Evolutionary conservation across 2,797 vertebrate genomes (phyloP).

Genomic region (Rhynchonycteris naso): DNA sequence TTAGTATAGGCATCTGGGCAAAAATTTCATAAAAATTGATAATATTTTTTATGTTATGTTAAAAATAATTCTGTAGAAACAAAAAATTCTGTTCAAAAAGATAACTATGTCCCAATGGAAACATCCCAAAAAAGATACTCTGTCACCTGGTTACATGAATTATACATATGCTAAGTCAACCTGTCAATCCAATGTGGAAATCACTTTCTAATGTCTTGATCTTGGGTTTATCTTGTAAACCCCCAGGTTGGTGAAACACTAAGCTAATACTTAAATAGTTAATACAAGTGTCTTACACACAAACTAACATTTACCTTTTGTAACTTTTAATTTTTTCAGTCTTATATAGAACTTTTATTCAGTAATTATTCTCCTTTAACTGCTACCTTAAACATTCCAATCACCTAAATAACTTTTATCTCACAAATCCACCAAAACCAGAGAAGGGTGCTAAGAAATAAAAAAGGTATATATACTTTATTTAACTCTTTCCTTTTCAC

Average conservation of each 20-base stretch:
- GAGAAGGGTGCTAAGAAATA: constrained; percentile 29
- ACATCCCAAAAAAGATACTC: neutral
- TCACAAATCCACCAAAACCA: constrained; percentile 38
- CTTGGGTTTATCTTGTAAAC: constrained; percentile 15
- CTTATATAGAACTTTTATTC: constrained; percentile 26
- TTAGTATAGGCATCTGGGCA: neutral
- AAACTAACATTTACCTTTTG: constrained; percentile 21
- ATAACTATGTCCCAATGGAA: neutral
- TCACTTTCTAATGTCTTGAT: constrained; percentile 30
- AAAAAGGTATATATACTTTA: neutral
- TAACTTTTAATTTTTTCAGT: constrained; percentile 19
- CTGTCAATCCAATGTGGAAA: constrained; percentile 1
- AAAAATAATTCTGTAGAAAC: constrained; percentile 26
- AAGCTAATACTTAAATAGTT: constrained; percentile 5
- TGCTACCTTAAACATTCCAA: constrained; percentile 36
- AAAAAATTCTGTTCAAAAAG: constrained; percentile 38
- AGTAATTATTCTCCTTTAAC: constrained; percentile 1
- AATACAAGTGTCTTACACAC: neutral
- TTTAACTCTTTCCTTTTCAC: constrained; percentile 23
- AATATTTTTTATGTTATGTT: constrained; percentile 10
- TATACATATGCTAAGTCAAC: neutral
- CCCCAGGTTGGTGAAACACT: neutral
- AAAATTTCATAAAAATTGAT: constrained; percentile 39
- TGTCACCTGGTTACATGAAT: neutral
- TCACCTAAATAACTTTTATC: constrained; percentile 46